These are phyloP conservation scores for Cephus cinctus DNA, from an alignment of 1,140 invertebrate species.

Conservation along the genomic window DNA sequence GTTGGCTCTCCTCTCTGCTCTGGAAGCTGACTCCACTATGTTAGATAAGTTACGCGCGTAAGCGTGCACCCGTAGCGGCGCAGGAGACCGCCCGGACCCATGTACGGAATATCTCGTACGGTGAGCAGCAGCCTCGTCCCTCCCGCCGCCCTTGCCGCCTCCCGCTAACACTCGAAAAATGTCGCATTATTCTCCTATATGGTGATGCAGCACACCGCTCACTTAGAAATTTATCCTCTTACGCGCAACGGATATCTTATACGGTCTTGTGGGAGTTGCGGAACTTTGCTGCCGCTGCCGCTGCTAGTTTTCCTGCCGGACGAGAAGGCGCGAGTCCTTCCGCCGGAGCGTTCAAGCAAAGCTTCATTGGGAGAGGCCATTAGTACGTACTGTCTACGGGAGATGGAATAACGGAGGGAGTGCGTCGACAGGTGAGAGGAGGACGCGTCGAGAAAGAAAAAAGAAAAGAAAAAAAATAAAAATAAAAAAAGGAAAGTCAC, in stretches of 20 bases:
- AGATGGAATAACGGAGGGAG: neutral
- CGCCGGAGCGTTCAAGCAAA: constrained; percentile 12
- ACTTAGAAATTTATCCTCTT: constrained; percentile 42
- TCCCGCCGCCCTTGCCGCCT: constrained; percentile 22
- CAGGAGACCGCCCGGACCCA: constrained; percentile 23
- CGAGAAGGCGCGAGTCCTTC: constrained; percentile 16
- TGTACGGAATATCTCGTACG: constrained; percentile 46
- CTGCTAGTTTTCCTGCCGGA: constrained; percentile 11
- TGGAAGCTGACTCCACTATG: too few species aligned
- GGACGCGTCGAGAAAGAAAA: constrained; percentile 14
- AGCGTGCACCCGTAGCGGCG: constrained; percentile 31
- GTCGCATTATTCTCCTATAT: constrained; percentile 52
- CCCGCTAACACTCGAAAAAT: constrained; percentile 27
- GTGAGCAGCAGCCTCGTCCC: constrained; percentile 22
- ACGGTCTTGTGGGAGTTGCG: constrained; percentile 35
- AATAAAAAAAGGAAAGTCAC: constrained; percentile 16
- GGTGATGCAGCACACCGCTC: constrained; percentile 40
- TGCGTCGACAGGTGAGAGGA: neutral
- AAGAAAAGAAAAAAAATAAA: constrained; percentile 8
- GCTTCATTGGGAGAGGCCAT: neutral
- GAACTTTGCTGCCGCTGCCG: constrained; percentile 16
- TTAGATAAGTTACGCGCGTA: constrained; percentile 17
- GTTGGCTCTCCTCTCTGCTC: too few species aligned
- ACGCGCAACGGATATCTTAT: constrained; percentile 21
- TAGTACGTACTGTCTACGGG: neutral